Percentiles rank a stretch among this genome's conserved stretches.
Conservation (phyloP, 2,113 vertebrate species). For the Dolichotis patagonum region DNA sequence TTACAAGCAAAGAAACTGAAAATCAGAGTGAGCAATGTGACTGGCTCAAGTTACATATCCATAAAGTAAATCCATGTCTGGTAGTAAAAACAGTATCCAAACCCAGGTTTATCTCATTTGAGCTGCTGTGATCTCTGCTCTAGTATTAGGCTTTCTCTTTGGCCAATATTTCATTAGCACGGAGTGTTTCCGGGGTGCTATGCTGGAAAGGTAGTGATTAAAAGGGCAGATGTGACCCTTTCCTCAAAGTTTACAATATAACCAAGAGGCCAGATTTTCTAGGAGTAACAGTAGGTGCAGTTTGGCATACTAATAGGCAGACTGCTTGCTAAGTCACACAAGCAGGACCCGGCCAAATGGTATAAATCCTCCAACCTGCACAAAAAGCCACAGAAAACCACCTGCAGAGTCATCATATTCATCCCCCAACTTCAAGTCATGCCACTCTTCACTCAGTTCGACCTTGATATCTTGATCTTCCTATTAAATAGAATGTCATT, state of each 20-base stretch:
- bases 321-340: not conserved
- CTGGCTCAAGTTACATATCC: not conserved
- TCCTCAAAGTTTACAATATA: not conserved
- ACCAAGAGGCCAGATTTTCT: not conserved
- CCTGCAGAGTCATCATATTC: not conserved
- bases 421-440: not conserved
- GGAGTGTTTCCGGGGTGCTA: not conserved
- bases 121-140: not conserved
- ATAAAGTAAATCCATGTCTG: not conserved
- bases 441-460: not conserved
- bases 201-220: not conserved
- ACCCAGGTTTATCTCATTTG: not conserved
- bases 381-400: not conserved
- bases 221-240: not conserved
- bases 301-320: not conserved
- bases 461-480: not conserved
- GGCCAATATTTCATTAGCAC: not conserved
- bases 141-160: not conserved
- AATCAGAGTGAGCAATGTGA: not conserved
- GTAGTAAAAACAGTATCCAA: not conserved
- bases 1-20: not conserved
- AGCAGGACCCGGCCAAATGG: not conserved
- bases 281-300: not conserved
- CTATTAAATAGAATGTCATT: not conserved
- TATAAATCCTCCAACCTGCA: not conserved